A percentile compares a stretch with the other conserved stretches of the same genome.
Conservation (phyloP, 1,140 invertebrate genomes). For the Tenebrio molitor region DNA sequence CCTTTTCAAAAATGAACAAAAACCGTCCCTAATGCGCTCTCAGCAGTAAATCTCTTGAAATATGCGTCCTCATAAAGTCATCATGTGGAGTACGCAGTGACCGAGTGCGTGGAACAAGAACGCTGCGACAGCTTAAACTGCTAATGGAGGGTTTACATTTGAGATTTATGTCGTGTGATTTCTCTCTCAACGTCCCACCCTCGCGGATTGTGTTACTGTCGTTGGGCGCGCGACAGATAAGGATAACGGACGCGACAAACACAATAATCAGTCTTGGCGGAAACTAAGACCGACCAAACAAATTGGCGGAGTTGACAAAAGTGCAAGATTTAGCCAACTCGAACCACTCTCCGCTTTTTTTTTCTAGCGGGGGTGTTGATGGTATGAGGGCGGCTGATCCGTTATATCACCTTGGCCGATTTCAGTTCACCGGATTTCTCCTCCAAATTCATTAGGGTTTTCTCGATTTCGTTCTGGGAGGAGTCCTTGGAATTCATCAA, state of each 20-base stretch:
- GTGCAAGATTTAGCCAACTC: too few relatives aligned
- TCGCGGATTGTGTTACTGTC: not conserved
- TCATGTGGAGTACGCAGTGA: not conserved
- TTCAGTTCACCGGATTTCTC: not conserved
- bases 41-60: not conserved
- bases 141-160: conserved; percentile 8
- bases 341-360: too few relatives aligned
- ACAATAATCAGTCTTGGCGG: not conserved
- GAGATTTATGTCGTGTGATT: conserved; percentile 8
- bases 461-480: not conserved
- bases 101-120: not conserved
- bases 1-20: not conserved
- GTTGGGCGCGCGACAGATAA: not conserved
- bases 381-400: too few relatives aligned
- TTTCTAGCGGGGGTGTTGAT: too few relatives aligned
- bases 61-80: not conserved
- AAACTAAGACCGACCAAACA: not conserved
- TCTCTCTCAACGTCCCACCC: not conserved
- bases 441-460: not conserved
- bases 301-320: not conserved
- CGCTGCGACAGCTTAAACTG: conserved; percentile 7
- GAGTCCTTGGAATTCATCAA: not conserved
- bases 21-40: not conserved
- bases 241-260: not conserved
- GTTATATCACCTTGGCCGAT: not conserved